Percentiles rank a stretch among this genome's conserved stretches.
Conservation (phyloP, 2,113 vertebrate species). For the Nestor notabilis region DNA sequence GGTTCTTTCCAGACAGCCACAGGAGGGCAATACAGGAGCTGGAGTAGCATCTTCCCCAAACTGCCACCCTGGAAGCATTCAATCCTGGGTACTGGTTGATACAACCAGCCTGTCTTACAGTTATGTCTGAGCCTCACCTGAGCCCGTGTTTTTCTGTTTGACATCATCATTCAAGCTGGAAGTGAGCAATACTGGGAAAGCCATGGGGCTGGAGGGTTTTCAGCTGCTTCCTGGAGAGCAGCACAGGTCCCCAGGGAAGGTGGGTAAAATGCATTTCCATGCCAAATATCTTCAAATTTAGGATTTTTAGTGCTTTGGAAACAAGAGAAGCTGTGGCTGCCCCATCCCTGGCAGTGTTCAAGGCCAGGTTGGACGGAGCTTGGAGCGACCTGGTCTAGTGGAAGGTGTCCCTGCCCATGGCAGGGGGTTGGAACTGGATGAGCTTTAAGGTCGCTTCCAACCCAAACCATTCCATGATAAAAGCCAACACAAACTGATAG, state of each 20-base stretch:
- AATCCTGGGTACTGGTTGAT: neutral
- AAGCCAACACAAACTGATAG: neutral
- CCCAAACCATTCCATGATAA: neutral
- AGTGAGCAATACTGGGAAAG: neutral
- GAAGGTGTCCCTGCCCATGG: neutral
- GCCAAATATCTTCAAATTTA: neutral
- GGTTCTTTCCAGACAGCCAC: rapidly evolving
- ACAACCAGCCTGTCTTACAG: neutral
- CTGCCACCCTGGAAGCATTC: neutral
- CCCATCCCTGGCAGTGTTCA: neutral
- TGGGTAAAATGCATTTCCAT: neutral
- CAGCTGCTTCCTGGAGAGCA: neutral
- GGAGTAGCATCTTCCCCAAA: neutral
- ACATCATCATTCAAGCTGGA: neutral
- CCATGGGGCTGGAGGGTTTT: neutral
- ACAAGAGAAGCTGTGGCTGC: neutral
- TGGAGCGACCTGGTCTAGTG: neutral
- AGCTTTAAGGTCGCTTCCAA: neutral
- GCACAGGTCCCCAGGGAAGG: rapidly evolving
- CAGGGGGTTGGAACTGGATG: neutral
- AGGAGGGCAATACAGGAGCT: neutral
- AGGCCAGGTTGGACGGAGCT: neutral
- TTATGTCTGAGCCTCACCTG: neutral
- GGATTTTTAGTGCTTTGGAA: neutral
- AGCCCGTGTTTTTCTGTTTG: neutral